A percentile compares a stretch with the other conserved stretches of the same genome.
These are phyloP conservation scores for Stercorarius parasiticus DNA, from an alignment of 2,113 vertebrate species.

Conservation along the genomic window DNA sequence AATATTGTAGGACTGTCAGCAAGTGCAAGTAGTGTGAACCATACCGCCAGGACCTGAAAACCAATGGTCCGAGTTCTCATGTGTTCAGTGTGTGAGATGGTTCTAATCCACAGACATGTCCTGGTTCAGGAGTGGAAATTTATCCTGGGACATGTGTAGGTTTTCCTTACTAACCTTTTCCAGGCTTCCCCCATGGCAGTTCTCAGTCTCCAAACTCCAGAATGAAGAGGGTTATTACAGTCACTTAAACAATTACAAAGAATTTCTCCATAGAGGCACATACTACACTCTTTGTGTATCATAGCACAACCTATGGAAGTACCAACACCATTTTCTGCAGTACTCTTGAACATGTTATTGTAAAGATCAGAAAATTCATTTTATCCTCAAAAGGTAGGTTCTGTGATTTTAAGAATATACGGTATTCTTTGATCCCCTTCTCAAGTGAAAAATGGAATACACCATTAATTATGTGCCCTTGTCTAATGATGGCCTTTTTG, in stretches of 20 bases:
- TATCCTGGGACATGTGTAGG: background rate
- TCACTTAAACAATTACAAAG: background rate
- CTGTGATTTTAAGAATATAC: background rate
- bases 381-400: background rate
- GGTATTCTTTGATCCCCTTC: background rate
- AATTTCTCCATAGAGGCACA: background rate
- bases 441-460: background rate
- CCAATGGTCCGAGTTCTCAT: accelerated
- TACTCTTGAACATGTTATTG: background rate
- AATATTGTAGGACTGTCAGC: background rate
- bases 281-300: background rate
- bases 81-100: background rate
- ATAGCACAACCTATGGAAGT: background rate
- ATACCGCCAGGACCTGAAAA: background rate
- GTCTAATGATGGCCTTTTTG: background rate
- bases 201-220: background rate
- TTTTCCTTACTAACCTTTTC: background rate
- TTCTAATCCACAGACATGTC: background rate
- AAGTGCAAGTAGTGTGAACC: background rate
- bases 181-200: background rate
- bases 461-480: accelerated
- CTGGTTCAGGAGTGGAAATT: background rate
- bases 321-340: background rate
- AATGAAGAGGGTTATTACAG: background rate
- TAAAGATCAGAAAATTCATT: background rate